Evolutionary conservation across 2,888 invertebrate species (phyloP), one percentile per base, ranked within the genome.

Genomic region (Metallyticus violacea): DNA sequence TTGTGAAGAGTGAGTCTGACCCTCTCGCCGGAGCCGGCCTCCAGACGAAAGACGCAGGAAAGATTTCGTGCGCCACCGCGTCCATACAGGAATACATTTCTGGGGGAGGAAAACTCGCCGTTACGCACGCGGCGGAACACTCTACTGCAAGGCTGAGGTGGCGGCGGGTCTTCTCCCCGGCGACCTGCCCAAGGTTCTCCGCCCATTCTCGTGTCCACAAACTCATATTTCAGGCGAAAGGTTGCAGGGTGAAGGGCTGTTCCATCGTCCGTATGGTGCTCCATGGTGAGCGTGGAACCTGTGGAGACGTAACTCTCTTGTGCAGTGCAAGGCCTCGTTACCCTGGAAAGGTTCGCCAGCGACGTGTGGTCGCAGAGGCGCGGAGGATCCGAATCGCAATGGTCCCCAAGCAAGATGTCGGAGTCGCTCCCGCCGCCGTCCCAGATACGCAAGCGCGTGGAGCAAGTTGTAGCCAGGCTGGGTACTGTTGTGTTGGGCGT

Each of bases 331-430:
- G 97, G 97, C 79, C 97, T 93, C 15, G 97, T 97, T 79, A 95
- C 93, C 88, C 97, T 94, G 15, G 96, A 95, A 0, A 94, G 93
- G 91, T 96, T 96, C 83, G 94, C 94, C 0, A 96, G 93, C 1
- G 96, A 94, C 22, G 95, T 95, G 90, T 97, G 97, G 88, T 97
- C 97, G 91, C 97, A 97, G 85, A 97, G 92, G 89, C 95, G 94
- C 4, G 97, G 97, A 81, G 96, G 94, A 89, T 95, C 95, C 88
- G 93, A 93, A 83, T 96, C 96, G 90, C 96, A 96, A 92, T 95
- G 96, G 90, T 95, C 95, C 82, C 95, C 95, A 89, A 96, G 92
- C 83, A 94, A 91, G 27, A 79, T 79, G 30, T 86, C 88, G 0
- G 79, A 86, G 6, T 88, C 88, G 15, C 85, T 85, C 81, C 88